Percentiles rank a stretch among this genome's conserved stretches.
Conservation (phyloP, 1,140 invertebrate species). For the Holotrichia oblita region DNA sequence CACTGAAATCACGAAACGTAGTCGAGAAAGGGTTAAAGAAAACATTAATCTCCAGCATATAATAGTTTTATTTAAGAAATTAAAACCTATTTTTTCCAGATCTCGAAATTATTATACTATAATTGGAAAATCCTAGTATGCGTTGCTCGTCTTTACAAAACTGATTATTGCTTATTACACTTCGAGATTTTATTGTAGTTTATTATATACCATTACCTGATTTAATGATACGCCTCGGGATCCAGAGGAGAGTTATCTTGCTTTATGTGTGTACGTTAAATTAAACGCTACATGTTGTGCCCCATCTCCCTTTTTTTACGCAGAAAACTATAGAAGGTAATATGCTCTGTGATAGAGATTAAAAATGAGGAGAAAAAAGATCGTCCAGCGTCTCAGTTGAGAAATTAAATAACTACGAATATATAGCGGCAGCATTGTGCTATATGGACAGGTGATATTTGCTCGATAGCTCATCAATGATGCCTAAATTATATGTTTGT, state of each 20-base stretch:
- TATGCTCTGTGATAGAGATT: not conserved
- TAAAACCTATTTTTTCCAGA: not conserved
- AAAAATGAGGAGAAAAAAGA: not conserved
- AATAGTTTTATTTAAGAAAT: conserved; percentile 2
- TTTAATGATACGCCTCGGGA: conserved; percentile 16
- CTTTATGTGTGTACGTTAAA: conserved; percentile 8
- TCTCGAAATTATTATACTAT: conserved; percentile 10
- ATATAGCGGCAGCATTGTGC: not conserved
- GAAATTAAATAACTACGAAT: not conserved
- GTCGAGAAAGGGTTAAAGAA: too few relatives aligned
- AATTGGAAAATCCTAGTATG: conserved; percentile 17
- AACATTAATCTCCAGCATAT: too few relatives aligned
- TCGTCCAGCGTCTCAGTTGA: not conserved
- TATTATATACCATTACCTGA: conserved; percentile 20
- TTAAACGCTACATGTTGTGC: conserved; percentile 16
- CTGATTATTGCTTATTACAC: conserved; percentile 20
- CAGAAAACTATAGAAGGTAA: not conserved
- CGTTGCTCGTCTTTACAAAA: conserved; percentile 7
- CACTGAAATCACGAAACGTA: too few relatives aligned
- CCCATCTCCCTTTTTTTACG: not conserved
- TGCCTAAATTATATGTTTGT: not conserved
- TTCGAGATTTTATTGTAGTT: conserved; percentile 20
- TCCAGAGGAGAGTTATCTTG: not conserved
- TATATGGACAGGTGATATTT: not conserved
- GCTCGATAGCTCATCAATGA: not conserved